Percentiles rank a stretch among this genome's conserved stretches.
These are phyloP conservation scores for Marasmarcha lunaedactyla DNA, from an alignment of 2,888 invertebrate genomes.

Conservation along the genomic window DNA sequence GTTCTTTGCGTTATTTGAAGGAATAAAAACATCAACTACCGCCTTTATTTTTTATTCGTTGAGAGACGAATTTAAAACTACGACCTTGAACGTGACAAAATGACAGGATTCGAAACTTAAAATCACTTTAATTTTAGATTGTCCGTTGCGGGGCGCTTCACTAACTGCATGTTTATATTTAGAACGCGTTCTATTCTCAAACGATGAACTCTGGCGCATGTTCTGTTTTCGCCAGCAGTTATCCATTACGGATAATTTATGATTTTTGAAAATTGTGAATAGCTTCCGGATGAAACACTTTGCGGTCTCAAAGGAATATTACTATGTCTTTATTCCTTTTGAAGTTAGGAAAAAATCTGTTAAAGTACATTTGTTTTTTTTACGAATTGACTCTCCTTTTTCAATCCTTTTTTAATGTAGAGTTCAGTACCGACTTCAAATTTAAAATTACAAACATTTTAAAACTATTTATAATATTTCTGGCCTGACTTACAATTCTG, in stretches of 20 bases:
- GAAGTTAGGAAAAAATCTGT: too few species aligned
- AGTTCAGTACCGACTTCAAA: too few species aligned
- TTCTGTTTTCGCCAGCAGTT: conserved; percentile 45
- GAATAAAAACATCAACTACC: too few species aligned
- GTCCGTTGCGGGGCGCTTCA: conserved; percentile 53
- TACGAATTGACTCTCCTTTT: too few species aligned
- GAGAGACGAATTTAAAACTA: conserved; percentile 18
- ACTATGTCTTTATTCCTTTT: too few species aligned
- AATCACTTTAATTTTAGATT: conserved; percentile 50
- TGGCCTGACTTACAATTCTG: too few species aligned
- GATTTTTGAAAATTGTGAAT: neutral
- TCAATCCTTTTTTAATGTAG: too few species aligned
- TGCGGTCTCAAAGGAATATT: neutral
- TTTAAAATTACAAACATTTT: too few species aligned
- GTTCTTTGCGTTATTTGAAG: too few species aligned
- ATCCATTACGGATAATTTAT: conserved; percentile 6
- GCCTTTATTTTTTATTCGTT: neutral
- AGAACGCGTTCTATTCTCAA: conserved; percentile 63
- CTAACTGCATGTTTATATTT: conserved; percentile 60
- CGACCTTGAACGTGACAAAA: conserved; percentile 66
- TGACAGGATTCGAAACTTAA: conserved; percentile 50
- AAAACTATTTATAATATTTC: too few species aligned
- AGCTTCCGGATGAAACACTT: neutral
- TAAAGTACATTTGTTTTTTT: too few species aligned
- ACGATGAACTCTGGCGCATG: conserved; percentile 59